These are phyloP conservation scores for Mamestra brassicae DNA, from an alignment of 2,888 invertebrate genomes.

Conservation along the genomic window DNA sequence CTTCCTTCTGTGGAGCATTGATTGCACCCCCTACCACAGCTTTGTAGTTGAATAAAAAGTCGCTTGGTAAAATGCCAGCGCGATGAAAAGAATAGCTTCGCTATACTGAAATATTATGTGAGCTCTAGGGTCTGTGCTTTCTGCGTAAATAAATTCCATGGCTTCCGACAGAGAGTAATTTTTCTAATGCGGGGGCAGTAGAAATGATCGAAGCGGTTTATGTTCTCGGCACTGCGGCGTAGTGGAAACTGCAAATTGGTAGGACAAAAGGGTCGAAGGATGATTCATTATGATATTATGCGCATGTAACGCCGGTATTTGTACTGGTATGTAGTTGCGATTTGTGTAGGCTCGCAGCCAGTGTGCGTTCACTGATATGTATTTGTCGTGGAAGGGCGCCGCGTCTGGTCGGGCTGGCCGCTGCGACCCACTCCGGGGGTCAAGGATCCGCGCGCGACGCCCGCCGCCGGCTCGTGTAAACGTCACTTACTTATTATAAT, in stretches of 20 bases:
- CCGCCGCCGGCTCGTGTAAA: constrained; percentile 73
- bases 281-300: constrained; percentile 58
- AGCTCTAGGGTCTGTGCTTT: constrained; percentile 72
- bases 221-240: constrained; percentile 11
- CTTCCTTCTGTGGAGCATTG: constrained; percentile 83
- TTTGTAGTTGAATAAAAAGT: constrained; percentile 86
- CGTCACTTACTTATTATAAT: constrained; percentile 69
- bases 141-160: constrained; percentile 53
- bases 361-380: constrained; percentile 74
- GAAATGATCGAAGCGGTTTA: constrained; percentile 24
- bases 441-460: constrained; percentile 78
- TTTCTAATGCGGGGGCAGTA: constrained; percentile 39
- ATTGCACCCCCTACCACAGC: constrained; percentile 83
- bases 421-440: constrained; percentile 73
- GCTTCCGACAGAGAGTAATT: constrained; percentile 43
- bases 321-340: constrained; percentile 51
- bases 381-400: constrained; percentile 79
- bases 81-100: constrained; percentile 84
- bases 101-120: constrained; percentile 82
- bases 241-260: constrained; percentile 23
- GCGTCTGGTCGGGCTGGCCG: constrained; percentile 72
- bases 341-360: constrained; percentile 56
- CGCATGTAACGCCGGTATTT: constrained; percentile 50
- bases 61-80: constrained; percentile 88
- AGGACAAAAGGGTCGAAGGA: constrained; percentile 51